Conservation (phyloP, 2,888 invertebrate genomes). For the Scotopteryx bipunctaria region DNA sequence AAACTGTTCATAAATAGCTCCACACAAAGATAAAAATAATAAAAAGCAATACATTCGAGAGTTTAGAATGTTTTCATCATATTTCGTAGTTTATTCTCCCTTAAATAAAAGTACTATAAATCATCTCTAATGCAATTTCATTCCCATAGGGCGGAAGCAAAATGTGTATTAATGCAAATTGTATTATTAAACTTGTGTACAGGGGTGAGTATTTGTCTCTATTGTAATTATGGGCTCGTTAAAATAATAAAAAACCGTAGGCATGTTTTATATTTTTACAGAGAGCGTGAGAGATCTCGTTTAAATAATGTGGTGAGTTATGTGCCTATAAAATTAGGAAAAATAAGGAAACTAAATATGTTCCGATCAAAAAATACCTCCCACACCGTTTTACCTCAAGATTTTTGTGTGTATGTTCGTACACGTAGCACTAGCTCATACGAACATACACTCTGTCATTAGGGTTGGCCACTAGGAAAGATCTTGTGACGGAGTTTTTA, state of each 20-base stretch:
- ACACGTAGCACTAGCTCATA: too few relatives aligned
- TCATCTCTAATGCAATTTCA: constrained; percentile 12
- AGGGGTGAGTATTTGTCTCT: constrained; percentile 10
- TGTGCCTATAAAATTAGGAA: too few relatives aligned
- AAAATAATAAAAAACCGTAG: background rate
- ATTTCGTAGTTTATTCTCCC: constrained; percentile 8
- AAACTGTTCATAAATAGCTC: background rate
- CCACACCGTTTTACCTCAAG: too few relatives aligned
- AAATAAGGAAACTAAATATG: too few relatives aligned
- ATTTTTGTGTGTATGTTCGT: too few relatives aligned
- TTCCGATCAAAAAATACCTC: too few relatives aligned
- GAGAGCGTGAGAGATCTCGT: too few relatives aligned
- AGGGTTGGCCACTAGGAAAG: too few relatives aligned
- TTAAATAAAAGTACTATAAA: constrained; percentile 14
- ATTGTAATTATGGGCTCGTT: constrained; percentile 9
- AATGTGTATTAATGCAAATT: constrained; percentile 18
- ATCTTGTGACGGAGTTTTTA: too few relatives aligned
- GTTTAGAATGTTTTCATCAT: background rate
- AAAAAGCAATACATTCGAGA: background rate
- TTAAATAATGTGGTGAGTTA: too few relatives aligned
- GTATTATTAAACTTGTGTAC: constrained; percentile 7
- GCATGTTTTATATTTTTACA: too few relatives aligned
- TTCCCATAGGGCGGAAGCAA: constrained; percentile 6
- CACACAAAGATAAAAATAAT: background rate
- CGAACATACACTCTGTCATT: too few relatives aligned